phyloP scores from a whole-genome alignment of 2,113 vertebrate genomes.

The Arothron firmamentum region DNA sequence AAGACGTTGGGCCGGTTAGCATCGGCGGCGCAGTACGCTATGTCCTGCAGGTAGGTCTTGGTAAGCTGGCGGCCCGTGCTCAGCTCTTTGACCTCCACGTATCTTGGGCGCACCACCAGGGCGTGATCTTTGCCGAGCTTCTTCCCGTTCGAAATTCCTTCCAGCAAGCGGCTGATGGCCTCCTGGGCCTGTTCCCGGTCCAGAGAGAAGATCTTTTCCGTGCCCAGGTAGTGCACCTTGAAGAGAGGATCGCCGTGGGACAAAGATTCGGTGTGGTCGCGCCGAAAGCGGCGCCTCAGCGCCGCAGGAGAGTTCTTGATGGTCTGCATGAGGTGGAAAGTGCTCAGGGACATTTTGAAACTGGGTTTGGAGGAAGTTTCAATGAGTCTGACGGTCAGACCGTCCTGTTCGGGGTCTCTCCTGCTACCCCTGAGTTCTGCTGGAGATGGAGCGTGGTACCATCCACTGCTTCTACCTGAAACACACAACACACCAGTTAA shows the following conservation, averaged over 20 bases:
- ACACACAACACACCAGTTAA: constrained; percentile 5
- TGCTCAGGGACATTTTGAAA: constrained; percentile 68
- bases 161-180: constrained; percentile 71
- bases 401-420: constrained; percentile 26
- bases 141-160: constrained; percentile 53
- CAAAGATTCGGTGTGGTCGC: constrained; percentile 73
- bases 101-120: constrained; percentile 75
- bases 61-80: constrained; percentile 79
- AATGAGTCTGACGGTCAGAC: not conserved
- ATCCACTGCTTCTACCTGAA: constrained; percentile 58
- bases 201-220: constrained; percentile 78
- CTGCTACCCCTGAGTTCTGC: constrained; percentile 35
- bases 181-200: constrained; percentile 76
- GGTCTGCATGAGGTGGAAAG: constrained; percentile 77
- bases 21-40: constrained; percentile 76
- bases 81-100: constrained; percentile 80
- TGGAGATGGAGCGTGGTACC: constrained; percentile 33
- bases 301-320: constrained; percentile 77
- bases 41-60: constrained; percentile 81
- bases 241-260: constrained; percentile 80
- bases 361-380: not conserved
- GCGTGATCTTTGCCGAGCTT: constrained; percentile 77
- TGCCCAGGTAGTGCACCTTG: constrained; percentile 79
- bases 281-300: constrained; percentile 72
- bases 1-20: constrained; percentile 73